Evolutionary conservation across 2,797 vertebrate species (phyloP), one percentile per base, ranked within the genome.

Genomic region (Prunella strophiata): DNA sequence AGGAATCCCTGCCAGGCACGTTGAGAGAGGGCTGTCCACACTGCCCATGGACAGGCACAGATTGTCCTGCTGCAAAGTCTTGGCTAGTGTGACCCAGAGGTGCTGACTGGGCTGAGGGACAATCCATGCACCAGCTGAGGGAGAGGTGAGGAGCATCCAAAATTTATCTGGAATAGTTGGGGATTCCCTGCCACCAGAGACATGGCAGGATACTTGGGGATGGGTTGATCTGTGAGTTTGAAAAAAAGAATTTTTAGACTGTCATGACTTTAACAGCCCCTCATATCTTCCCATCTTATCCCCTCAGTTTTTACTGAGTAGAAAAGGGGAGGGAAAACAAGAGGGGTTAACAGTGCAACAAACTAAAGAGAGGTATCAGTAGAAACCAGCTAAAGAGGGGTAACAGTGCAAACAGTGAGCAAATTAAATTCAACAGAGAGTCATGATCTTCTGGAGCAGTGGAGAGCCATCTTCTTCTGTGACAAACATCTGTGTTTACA

Each of bases 21-120:
- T 5, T 5, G 11, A 7, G 11, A 38, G 34, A 7, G 16, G 25
- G 16, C 2, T 27, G 34, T 13, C 34, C 36, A 59, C 4, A 1
- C 58, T 59, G 58, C 36, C 26, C 36, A 14, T 19, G 36, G 36
- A 19, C 36, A 59, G 58, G 58, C 58, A 59, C 11, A 27, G 58
- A 38, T 10, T 27, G 25, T 59, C 26, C 11, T 38, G 58, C 58
- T 59, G 17, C 10, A 3, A 26, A 18, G 57, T 13, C 36, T 19
- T 59, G 58, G 36, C 58, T 26, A 59, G 25, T 27, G 58, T 38
- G 36, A 59, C 36, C 58, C 58, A 38, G 17, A 19, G 38, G 25
- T 59, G 27, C 58, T 59, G 36, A 6, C 16, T 59, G 58, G 58
- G 58, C 36, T 59, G 26, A 59, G 36, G 58, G 17, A 38, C 17